Conservation (phyloP, 2,113 vertebrate species). For the Myotis lucifugus region DNA sequence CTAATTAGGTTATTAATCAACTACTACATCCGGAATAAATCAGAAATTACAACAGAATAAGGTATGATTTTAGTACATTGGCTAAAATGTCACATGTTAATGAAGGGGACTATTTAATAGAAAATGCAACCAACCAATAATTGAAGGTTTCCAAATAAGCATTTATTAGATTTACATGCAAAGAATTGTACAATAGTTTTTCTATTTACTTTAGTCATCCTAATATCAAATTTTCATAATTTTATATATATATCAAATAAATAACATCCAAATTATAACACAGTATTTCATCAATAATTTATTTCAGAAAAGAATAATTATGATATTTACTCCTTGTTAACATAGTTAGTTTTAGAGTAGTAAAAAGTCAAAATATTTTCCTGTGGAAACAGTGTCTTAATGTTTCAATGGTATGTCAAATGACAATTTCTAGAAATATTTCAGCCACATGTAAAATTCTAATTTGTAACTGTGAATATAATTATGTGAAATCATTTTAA, state of each 20-base stretch:
- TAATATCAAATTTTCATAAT: not conserved
- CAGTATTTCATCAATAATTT: slow-evolving; percentile 30
- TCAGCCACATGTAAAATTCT: slow-evolving; percentile 66
- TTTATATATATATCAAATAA: not conserved
- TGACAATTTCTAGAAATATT: slow-evolving; percentile 67
- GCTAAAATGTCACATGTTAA: not conserved
- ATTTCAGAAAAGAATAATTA: slow-evolving; percentile 53
- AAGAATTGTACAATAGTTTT: slow-evolving; percentile 38
- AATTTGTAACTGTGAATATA: slow-evolving; percentile 67
- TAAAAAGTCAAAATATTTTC: slow-evolving; percentile 73
- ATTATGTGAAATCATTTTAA: slow-evolving; percentile 56
- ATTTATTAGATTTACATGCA: not conserved
- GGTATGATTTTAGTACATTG: not conserved
- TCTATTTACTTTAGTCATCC: slow-evolving; percentile 6
- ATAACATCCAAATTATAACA: slow-evolving; percentile 8
- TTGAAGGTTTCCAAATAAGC: not conserved
- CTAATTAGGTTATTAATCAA: not conserved
- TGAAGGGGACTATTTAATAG: not conserved
- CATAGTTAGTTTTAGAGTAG: slow-evolving; percentile 69
- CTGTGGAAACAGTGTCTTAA: slow-evolving; percentile 75
- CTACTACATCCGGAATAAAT: not conserved
- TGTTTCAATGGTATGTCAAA: slow-evolving; percentile 74
- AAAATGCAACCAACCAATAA: not conserved
- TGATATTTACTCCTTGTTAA: slow-evolving; percentile 57
- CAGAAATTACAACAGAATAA: slow-evolving; percentile 20